phyloP scores from a whole-genome alignment of 2,113 vertebrate species.

The Tretioscincus oriximinensis region DNA sequence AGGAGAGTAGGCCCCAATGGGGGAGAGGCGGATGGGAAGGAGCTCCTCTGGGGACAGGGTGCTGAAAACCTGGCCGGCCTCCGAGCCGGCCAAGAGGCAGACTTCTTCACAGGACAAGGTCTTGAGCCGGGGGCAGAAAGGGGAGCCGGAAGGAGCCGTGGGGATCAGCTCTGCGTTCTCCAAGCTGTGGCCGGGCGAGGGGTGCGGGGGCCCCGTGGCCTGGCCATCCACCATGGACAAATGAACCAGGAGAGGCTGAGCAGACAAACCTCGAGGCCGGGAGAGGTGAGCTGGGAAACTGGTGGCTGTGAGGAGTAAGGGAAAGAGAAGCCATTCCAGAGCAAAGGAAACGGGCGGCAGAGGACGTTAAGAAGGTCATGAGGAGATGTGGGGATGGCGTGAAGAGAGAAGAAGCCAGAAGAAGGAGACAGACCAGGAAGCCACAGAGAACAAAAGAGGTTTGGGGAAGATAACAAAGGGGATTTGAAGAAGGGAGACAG shows the following conservation, averaged over 20 bases:
- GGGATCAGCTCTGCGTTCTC: conserved; percentile 2
- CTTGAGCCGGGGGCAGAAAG: conserved; percentile 18
- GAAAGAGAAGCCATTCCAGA: neutral
- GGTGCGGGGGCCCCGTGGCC: conserved; percentile 33
- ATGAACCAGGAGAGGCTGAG: conserved; percentile 54
- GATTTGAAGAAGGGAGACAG: too few species aligned
- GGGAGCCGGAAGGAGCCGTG: neutral
- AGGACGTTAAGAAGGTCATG: neutral
- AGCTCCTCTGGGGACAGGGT: conserved; percentile 63
- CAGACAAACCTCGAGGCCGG: neutral
- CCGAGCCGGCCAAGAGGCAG: conserved; percentile 13
- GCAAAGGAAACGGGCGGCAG: neutral
- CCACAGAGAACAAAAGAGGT: neutral
- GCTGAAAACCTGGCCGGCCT: neutral
- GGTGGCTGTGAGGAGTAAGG: neutral
- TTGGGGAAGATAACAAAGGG: neutral
- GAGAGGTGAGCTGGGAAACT: conserved; percentile 25
- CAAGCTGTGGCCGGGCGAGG: neutral
- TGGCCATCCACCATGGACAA: conserved; percentile 50
- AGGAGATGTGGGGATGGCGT: neutral
- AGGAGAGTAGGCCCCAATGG: conserved; percentile 85
- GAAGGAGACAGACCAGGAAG: neutral
- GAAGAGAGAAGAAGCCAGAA: neutral
- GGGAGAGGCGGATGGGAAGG: conserved; percentile 82
- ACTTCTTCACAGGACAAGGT: conserved; percentile 31